A percentile compares a stretch with the other conserved stretches of the same genome.
These are phyloP conservation scores for Drosophila kuntzei DNA, from an alignment of 2,888 invertebrate species.

Conservation along the genomic window DNA sequence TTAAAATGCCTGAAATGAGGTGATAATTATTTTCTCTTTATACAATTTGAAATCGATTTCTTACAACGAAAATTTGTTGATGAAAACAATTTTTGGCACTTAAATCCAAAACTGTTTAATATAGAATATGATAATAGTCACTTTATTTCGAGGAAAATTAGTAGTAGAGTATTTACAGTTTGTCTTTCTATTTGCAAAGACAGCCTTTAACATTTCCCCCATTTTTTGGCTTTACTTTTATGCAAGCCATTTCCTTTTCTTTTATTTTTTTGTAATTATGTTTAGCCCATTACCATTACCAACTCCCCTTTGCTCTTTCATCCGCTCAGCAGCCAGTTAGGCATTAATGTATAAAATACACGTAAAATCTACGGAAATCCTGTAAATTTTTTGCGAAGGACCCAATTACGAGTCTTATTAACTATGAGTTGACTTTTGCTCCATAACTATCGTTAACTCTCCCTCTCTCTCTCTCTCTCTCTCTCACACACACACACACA, in stretches of 20 bases:
- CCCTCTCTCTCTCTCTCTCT: neutral
- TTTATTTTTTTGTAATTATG: conserved; percentile 40
- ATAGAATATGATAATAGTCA: too few species aligned
- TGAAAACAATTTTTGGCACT: too few species aligned
- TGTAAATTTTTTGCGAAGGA: conserved; percentile 59
- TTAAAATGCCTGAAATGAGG: too few species aligned
- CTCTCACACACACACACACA: neutral
- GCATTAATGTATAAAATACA: conserved; percentile 62
- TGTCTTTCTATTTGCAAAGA: neutral
- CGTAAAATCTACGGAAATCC: conserved; percentile 72
- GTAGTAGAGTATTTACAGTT: conserved; percentile 15
- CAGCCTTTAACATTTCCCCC: neutral
- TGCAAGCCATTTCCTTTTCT: conserved; percentile 11
- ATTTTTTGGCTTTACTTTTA: conserved; percentile 16
- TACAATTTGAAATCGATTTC: too few species aligned
- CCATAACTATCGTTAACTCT: conserved; percentile 13
- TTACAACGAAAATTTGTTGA: too few species aligned
- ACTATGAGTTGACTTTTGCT: conserved; percentile 44
- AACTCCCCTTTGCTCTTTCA: conserved; percentile 2
- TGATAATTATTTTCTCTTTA: too few species aligned
- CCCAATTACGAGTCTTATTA: conserved; percentile 53
- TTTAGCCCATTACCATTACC: conserved; percentile 43
- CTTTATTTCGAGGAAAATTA: neutral
- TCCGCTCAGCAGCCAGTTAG: conserved; percentile 50
- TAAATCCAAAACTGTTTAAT: too few species aligned